phyloP scores from a whole-genome alignment of 2,797 vertebrate species.

The Cichlasoma orientale region DNA sequence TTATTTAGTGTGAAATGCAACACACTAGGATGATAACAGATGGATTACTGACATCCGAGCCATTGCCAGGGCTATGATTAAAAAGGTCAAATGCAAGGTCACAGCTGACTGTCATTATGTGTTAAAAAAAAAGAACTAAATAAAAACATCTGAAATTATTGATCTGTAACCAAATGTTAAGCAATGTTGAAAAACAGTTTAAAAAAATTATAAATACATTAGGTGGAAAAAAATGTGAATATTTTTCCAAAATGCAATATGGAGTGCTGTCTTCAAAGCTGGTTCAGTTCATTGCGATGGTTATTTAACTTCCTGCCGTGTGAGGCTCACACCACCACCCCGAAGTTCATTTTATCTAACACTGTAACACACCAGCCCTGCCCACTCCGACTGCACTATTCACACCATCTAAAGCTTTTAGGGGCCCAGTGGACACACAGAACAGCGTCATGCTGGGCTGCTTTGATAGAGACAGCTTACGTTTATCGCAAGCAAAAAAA shows the following conservation, averaged over 20 bases:
- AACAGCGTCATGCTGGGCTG: slow-evolving; percentile 53
- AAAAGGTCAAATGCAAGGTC: neutral
- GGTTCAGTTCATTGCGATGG: slow-evolving; percentile 39
- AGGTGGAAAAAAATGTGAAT: neutral
- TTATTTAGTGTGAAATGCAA: slow-evolving; percentile 3
- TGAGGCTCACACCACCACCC: slow-evolving; percentile 2
- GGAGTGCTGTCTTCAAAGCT: slow-evolving; percentile 49
- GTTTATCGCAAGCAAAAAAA: slow-evolving; percentile 53
- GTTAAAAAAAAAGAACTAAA: neutral
- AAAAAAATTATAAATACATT: neutral
- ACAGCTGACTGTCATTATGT: neutral
- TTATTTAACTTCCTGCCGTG: slow-evolving; percentile 49
- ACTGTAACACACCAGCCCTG: slow-evolving; percentile 41
- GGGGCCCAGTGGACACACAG: slow-evolving; percentile 46
- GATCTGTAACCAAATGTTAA: neutral
- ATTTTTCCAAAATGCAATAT: slow-evolving; percentile 6
- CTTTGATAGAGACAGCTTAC: slow-evolving; percentile 77
- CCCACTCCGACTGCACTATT: slow-evolving; percentile 54
- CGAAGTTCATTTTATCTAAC: slow-evolving; percentile 41
- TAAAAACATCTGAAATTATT: neutral
- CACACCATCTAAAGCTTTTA: slow-evolving; percentile 52
- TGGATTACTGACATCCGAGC: neutral
- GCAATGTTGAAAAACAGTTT: neutral
- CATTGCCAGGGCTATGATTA: neutral
- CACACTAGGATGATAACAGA: neutral